phyloP scores from a whole-genome alignment of 2,888 invertebrate species.

The Leptothorax acervorum region DNA sequence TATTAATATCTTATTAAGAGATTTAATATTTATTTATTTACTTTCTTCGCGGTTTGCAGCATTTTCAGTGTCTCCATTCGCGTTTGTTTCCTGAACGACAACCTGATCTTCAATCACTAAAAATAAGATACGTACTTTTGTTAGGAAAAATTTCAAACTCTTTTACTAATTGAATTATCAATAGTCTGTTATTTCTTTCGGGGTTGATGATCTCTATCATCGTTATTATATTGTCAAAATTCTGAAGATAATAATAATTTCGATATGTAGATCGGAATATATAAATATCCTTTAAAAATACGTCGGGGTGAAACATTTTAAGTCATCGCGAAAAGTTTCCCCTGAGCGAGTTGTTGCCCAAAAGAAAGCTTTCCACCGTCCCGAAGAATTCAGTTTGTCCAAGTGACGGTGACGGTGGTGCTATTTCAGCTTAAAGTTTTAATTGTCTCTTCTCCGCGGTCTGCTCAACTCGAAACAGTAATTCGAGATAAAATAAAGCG shows the following conservation, averaged over 20 bases:
- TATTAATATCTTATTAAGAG: neutral
- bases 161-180: neutral
- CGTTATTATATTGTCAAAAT: neutral
- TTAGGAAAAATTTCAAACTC: neutral
- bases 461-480: constrained; percentile 65
- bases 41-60: constrained; percentile 71
- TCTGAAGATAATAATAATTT: constrained; percentile 16
- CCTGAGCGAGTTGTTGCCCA: constrained; percentile 56
- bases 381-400: constrained; percentile 72
- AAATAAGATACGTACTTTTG: constrained; percentile 58
- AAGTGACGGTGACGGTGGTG: constrained; percentile 71
- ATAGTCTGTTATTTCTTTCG: neutral
- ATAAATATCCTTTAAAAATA: constrained; percentile 54
- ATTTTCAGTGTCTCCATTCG: constrained; percentile 68
- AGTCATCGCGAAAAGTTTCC: constrained; percentile 67
- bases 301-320: constrained; percentile 56
- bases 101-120: constrained; percentile 73
- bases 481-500: constrained; percentile 70
- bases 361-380: constrained; percentile 68
- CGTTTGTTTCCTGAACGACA: constrained; percentile 54
- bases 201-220: neutral
- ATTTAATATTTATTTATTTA: constrained; percentile 47
- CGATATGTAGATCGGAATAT: constrained; percentile 37
- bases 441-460: constrained; percentile 73
- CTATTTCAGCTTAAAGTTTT: constrained; percentile 76